A percentile compares a stretch with the other conserved stretches of the same genome.
These are phyloP conservation scores for Poecilobothrus nobilitatus DNA, from an alignment of 2,888 invertebrate genomes.

Conservation along the genomic window DNA sequence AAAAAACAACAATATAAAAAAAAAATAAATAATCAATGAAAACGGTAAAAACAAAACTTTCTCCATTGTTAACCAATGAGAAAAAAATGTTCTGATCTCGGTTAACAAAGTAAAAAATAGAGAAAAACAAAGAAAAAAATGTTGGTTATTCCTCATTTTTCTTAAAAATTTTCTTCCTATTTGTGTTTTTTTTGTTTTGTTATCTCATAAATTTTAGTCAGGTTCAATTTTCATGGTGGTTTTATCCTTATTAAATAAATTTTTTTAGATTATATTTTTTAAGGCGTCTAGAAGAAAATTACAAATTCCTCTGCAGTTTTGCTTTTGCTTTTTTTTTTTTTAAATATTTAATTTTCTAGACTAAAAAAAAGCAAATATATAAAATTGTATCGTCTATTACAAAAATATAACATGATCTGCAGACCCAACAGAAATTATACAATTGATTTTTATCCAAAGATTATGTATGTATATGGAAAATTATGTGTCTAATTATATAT, in stretches of 20 bases:
- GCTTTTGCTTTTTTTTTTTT: too few relatives aligned
- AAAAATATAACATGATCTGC: too few relatives aligned
- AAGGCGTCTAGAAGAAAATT: not conserved
- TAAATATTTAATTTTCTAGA: too few relatives aligned
- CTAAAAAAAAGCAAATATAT: too few relatives aligned
- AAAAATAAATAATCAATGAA: not conserved
- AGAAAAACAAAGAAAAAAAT: not conserved
- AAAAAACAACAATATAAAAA: not conserved
- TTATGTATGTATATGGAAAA: too few relatives aligned
- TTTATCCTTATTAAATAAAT: constrained; percentile 6
- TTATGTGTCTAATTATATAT: too few relatives aligned
- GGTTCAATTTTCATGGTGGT: not conserved
- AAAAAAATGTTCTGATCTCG: not conserved
- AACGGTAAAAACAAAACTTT: not conserved
- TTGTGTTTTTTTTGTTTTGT: not conserved
- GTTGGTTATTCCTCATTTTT: not conserved
- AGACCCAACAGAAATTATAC: too few relatives aligned
- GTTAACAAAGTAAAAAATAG: not conserved
- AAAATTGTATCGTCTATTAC: too few relatives aligned
- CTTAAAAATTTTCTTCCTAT: too few relatives aligned
- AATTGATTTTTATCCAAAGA: too few relatives aligned
- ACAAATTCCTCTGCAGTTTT: too few relatives aligned
- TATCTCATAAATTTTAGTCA: not conserved
- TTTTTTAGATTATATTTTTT: not conserved
- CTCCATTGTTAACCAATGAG: not conserved